These are phyloP conservation scores for Antennarius striatus DNA, from an alignment of 2,113 vertebrate species.

Conservation along the genomic window DNA sequence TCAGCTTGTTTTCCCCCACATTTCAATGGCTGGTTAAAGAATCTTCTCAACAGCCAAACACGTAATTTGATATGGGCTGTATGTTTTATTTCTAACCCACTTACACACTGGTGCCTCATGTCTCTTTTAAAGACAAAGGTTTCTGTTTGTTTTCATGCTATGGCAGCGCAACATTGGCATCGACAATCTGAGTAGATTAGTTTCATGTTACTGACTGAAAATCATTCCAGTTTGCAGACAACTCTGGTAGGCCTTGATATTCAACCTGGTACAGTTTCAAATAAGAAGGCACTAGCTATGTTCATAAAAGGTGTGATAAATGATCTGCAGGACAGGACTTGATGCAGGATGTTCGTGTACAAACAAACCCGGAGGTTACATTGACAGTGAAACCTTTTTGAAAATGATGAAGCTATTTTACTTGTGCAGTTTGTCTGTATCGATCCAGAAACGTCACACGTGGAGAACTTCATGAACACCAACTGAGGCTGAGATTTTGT, in stretches of 20 bases:
- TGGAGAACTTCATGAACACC: too few relatives aligned
- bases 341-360: conserved; percentile 7
- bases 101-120: conserved; percentile 48
- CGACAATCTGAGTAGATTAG: conserved; percentile 29
- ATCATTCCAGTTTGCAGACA: conserved; percentile 29
- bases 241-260: conserved; percentile 37
- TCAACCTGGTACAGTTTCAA: not conserved
- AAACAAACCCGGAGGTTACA: too few relatives aligned
- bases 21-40: conserved; percentile 46
- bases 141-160: conserved; percentile 63
- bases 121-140: conserved; percentile 56
- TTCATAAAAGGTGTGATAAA: not conserved
- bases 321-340: not conserved
- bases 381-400: too few relatives aligned
- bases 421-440: too few relatives aligned
- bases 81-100: conserved; percentile 35
- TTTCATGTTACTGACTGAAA: conserved; percentile 44
- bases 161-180: conserved; percentile 49
- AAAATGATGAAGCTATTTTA: too few relatives aligned
- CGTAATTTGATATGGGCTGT: conserved; percentile 49
- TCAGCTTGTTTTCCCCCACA: conserved; percentile 15
- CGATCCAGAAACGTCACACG: too few relatives aligned
- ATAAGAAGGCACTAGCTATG: not conserved
- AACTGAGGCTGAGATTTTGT: conserved; percentile 51
- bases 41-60: conserved; percentile 36